Base-by-base conservation (phyloP, 2,113 vertebrate genomes). In the Carassius carassius region DNA sequence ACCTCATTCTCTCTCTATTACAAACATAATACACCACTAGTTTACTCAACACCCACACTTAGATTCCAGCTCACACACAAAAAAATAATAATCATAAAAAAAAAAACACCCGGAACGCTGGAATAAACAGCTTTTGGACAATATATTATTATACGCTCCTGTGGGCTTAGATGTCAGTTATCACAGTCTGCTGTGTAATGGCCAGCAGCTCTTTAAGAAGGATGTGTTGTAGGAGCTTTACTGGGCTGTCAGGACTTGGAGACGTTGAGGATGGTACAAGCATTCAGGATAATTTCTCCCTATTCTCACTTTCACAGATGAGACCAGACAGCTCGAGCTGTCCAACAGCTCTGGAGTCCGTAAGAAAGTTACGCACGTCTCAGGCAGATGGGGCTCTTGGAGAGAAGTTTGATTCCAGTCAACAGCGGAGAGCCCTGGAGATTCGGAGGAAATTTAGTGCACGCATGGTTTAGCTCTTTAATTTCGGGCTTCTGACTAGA, bases 401-500 rank as follows among this genome's bases (percentile, higher is more conserved):
- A 90, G 90, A 89, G 78, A 79, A 88, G 91, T 89, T 88, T 87
- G 90, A 93, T 92, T 92, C 92, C 86, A 88, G 90, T 84, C 86
- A 89, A 87, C 62, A 56, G 29, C 90, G 86, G 88, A 89, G 85
- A 92, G 88, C 92, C 92, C 91, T 88, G 89, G 94, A 94, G 93
- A 92, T 92, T 92, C 91, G 86, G 90, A 89, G 89, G 91, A 89
- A 92, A 93, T 93, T 90, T 92, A 88, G 90, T 92, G 86, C 93
- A 95, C 86, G 93, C 94, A 93, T 93, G 89, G 91, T 94, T 95
- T 94, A 89, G 90, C 93, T 91, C 94, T 94, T 93, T 95, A 95
- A 95, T 95, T 95, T 94, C 94, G 91, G 92, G 89, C 92, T 93
- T 89, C 92, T 91, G 91, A 93, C 92, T 92, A 90, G 90, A 93